phyloP scores from a whole-genome alignment of 2,113 vertebrate species.

The Syrrhaptes paradoxus region DNA sequence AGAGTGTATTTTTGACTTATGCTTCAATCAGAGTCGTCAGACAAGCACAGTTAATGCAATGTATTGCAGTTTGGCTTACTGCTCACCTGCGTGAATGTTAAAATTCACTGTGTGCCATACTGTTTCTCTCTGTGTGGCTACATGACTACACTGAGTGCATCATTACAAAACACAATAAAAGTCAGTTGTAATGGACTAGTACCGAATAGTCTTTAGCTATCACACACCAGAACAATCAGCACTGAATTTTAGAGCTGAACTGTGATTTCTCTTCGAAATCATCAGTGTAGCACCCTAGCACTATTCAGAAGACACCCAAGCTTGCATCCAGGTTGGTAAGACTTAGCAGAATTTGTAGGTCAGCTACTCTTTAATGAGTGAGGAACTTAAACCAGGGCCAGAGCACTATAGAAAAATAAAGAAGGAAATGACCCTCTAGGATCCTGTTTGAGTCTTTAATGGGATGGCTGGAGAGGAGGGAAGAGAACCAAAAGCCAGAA shows the following conservation, averaged over 20 bases:
- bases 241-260: neutral
- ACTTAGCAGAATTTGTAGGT: neutral
- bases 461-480: neutral
- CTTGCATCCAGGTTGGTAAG: neutral
- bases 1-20: conserved; percentile 22
- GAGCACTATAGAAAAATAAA: neutral
- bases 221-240: neutral
- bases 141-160: neutral
- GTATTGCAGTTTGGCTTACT: neutral
- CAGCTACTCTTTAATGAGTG: neutral
- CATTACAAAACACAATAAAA: neutral
- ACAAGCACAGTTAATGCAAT: neutral
- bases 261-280: neutral
- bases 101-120: neutral
- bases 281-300: neutral
- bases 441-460: neutral
- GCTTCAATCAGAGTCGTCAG: conserved; percentile 40
- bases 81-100: neutral
- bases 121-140: neutral
- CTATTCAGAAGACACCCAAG: neutral
- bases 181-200: neutral
- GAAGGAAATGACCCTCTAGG: neutral
- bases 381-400: neutral
- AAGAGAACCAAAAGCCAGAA: neutral
- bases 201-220: neutral